Conservation (phyloP, 2,797 vertebrate genomes). For the Sebastes steindachneri region DNA sequence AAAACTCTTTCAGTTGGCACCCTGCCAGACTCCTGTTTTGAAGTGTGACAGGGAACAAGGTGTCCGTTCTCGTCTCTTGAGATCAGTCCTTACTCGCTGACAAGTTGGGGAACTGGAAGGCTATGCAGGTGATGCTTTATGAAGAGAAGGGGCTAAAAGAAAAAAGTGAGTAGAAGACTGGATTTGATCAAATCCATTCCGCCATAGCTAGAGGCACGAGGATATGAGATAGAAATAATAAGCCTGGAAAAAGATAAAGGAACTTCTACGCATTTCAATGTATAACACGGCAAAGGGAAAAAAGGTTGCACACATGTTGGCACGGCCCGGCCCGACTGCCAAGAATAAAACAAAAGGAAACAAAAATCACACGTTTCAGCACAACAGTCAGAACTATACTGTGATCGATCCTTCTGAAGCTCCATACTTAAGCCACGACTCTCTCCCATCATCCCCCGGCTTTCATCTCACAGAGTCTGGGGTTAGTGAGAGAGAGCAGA, state of each 20-base stretch:
- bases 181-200: conserved; percentile 30
- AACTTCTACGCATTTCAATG: neutral
- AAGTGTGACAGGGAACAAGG: conserved; percentile 24
- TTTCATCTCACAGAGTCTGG: conserved; percentile 56
- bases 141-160: neutral
- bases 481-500: conserved; percentile 43
- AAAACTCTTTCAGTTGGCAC: neutral
- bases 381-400: conserved; percentile 28
- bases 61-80: conserved; percentile 7
- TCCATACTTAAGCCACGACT: neutral
- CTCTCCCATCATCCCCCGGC: conserved; percentile 37
- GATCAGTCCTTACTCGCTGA: conserved; percentile 17
- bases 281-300: neutral
- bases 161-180: neutral
- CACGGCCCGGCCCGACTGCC: neutral
- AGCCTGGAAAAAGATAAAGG: neutral
- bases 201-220: neutral
- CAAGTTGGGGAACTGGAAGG: neutral
- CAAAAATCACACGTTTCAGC: neutral
- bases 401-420: conserved; percentile 48
- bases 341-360: conserved; percentile 36
- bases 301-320: conserved; percentile 13
- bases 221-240: conserved; percentile 20
- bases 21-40: conserved; percentile 10
- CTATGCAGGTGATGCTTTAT: conserved; percentile 6